A percentile compares a stretch with the other conserved stretches of the same genome.
Conservation (phyloP, 2,888 invertebrate genomes). For the Hydrotaea diabolus region DNA sequence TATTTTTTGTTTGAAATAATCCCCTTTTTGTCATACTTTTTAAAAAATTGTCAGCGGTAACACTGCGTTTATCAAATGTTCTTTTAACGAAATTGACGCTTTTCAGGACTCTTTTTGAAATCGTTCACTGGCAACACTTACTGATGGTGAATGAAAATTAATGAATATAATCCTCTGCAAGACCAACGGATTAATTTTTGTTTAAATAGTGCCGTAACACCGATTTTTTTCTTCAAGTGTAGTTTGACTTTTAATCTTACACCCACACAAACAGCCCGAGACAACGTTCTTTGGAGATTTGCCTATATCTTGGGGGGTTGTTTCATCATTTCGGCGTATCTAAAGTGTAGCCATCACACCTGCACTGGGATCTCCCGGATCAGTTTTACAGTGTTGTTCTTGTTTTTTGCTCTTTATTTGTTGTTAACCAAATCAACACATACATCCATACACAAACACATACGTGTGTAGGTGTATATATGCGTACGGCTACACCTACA, state of each 20-base stretch:
- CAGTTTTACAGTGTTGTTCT: not conserved
- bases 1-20: too few species aligned
- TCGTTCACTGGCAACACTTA: too few species aligned
- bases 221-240: not conserved
- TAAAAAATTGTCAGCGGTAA: too few species aligned
- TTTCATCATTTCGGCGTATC: not conserved
- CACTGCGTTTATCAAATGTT: too few species aligned
- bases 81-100: too few species aligned
- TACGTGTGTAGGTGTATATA: too few species aligned
- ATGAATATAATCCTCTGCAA: too few species aligned
- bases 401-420: not conserved
- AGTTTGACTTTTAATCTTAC: not conserved
- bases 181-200: too few species aligned
- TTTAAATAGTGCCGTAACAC: too few species aligned
- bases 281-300: not conserved
- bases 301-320: not conserved
- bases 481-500: not conserved
- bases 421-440: not conserved
- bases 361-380: not conserved
- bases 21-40: too few species aligned
- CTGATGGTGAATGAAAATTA: too few species aligned
- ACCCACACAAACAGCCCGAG: not conserved
- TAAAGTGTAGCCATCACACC: not conserved
- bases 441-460: not conserved
- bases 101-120: too few species aligned